Base-by-base conservation (phyloP, 2,797 vertebrate species). In the Apogon hyalosoma region DNA sequence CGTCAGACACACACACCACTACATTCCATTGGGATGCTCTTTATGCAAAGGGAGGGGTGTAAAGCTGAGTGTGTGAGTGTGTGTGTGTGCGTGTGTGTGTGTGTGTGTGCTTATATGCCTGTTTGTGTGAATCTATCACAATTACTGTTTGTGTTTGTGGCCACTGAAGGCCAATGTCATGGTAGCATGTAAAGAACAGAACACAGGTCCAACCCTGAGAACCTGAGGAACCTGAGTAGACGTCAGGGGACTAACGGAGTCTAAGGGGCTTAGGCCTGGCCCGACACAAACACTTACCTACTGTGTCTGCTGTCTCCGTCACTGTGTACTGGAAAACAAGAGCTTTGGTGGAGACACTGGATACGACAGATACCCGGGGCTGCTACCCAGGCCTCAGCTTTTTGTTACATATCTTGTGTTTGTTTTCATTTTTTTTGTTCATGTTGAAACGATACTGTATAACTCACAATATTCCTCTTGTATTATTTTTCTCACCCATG, bases 1-100 rank as follows among this genome's bases (percentile, higher is more conserved):
- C 93, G 93, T 94, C 94, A 93, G 91, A 87, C 90, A 74, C 79
- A 86, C 88, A 92, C 92, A 92, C 92, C 90, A 78, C 90, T 59
- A 31, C 92, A 92, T 93, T 93, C 92, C 90, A 87, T 71, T 71
- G 67, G 67, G 79, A 82, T 89, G 85, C 80, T 87, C 83, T 88
- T 88, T 73, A 76, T 80, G 80, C 75, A 69, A 63, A 81, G 71
- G 79, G 78, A 83, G 76, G 83, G 74, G 77, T 69, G 59, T 62
- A 77, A 66, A 53, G 54, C 58, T 57, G 61, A 69, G 54, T 78
- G 76, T 74, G 66, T 64, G 74, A 75, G 59, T 54, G 48, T 47
- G 28, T 61, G 38, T 24, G 24, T 59, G 33, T 51, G 54, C 21
- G 59, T 57, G 61, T 70, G 57, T 78, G 76, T 74, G 66, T 64